Evolutionary conservation across 1,140 invertebrate genomes (phyloP), one percentile per base, ranked within the genome.

Genomic region (Drosophila mojavensis): DNA sequence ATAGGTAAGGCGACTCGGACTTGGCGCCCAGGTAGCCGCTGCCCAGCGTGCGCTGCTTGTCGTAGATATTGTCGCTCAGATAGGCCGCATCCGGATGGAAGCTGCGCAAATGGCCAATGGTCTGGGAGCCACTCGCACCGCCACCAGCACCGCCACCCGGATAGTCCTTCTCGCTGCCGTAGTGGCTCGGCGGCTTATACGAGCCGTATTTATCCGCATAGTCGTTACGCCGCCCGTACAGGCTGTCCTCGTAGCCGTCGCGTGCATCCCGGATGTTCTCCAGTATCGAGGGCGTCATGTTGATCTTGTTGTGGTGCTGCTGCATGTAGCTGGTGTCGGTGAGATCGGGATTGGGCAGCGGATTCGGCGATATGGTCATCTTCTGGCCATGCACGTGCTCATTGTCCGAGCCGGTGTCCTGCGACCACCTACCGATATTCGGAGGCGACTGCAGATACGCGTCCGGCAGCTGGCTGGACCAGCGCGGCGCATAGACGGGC

Each of bases 371-470:
- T 9, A 89, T 90, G 2, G 94, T 95, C 68, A 90, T 77, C 81
- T 95, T 95, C 45, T 95, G 94, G 9, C 95, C 95, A 58, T 92
- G 92, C 66, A 93, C 90, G 5, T 85, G 90, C 78, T 96, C 96
- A 81, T 96, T 96, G 78, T 96, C 96, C 0, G 96, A 96, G 3
- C 94, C 95, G 0, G 96, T 96, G 75, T 96, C 96, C 62, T 95
- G 95, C 0, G 96, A 96, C 96, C 96, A 96, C 41, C 96, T 94
- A 36, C 95, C 95, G 26, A 95, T 94, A 91, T 93, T 92, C 82
- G 91, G 70, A 80, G 79, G 93, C 74, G 93, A 88, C 59, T 93
- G 93, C 59, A 94, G 74, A 89, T 95, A 95, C 0, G 95, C 93
- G 75, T 95, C 94, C 0, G 95, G 95, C 33, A 95, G 81, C 81